These are phyloP conservation scores for Molorchus minor DNA, from an alignment of 2,888 invertebrate genomes.

Conservation along the genomic window DNA sequence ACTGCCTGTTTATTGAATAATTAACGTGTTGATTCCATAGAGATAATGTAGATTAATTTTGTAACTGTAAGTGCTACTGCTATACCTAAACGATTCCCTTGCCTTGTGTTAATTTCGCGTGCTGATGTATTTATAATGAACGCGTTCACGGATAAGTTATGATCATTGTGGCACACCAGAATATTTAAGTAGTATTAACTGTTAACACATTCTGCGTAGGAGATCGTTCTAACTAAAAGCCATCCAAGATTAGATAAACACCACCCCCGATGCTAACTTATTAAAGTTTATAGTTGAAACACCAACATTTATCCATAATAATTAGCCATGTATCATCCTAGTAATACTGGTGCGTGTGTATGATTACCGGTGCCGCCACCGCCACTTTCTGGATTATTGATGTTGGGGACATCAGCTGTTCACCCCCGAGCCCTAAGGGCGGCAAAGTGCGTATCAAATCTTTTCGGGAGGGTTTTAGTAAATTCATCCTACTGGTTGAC, in stretches of 20 bases:
- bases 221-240: constrained; percentile 10
- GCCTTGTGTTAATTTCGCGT: constrained; percentile 14
- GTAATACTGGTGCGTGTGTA: constrained; percentile 39
- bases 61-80: too few relatives aligned
- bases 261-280: constrained; percentile 41
- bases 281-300: constrained; percentile 49
- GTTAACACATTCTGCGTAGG: constrained; percentile 16
- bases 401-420: constrained; percentile 50
- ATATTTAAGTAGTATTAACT: constrained; percentile 1
- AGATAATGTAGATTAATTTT: too few relatives aligned
- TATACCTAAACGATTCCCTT: not conserved
- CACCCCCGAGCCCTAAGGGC: constrained; percentile 17
- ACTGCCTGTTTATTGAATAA: too few relatives aligned
- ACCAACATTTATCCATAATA: constrained; percentile 53
- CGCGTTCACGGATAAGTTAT: constrained; percentile 12
- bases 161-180: constrained; percentile 14
- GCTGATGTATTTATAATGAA: constrained; percentile 8
- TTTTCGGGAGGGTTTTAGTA: constrained; percentile 20
- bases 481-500: not conserved
- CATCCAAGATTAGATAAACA: constrained; percentile 39
- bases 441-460: constrained; percentile 40
- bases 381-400: constrained; percentile 51
- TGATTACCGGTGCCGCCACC: constrained; percentile 35
- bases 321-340: constrained; percentile 54
- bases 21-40: too few relatives aligned